phyloP scores from a whole-genome alignment of 2,797 vertebrate species.

The Falco biarmicus region DNA sequence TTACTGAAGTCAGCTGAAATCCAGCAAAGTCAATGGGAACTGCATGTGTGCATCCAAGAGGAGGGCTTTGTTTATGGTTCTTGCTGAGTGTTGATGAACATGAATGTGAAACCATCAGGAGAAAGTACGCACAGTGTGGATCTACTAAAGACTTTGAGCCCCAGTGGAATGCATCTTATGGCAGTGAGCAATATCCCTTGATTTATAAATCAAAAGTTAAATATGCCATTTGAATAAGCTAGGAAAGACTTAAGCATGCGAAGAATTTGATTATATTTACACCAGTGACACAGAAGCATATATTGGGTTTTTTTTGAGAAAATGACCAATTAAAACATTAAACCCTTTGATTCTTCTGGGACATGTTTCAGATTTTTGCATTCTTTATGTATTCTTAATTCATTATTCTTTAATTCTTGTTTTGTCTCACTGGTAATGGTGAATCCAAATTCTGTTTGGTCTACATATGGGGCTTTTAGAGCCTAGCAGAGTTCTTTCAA shows the following conservation, averaged over 20 bases:
- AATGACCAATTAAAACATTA: background rate
- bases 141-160: constrained; percentile 36
- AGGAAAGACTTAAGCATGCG: background rate
- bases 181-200: background rate
- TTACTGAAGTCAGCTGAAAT: constrained; percentile 58
- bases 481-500: background rate
- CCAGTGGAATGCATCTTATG: background rate
- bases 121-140: background rate
- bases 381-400: background rate
- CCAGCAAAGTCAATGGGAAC: constrained; percentile 32
- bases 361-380: background rate
- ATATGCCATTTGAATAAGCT: background rate
- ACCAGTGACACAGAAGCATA: background rate
- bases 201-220: constrained; percentile 41
- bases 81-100: constrained; percentile 45
- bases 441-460: background rate
- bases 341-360: background rate
- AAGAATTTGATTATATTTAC: constrained; percentile 2
- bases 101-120: constrained; percentile 22
- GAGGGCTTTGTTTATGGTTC: constrained; percentile 39
- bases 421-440: background rate
- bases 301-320: background rate
- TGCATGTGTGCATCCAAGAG: constrained; percentile 9
- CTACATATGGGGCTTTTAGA: background rate
- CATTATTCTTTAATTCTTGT: background rate